Base-by-base conservation (phyloP, 2,113 vertebrate species). In the Leuciscus idus region DNA sequence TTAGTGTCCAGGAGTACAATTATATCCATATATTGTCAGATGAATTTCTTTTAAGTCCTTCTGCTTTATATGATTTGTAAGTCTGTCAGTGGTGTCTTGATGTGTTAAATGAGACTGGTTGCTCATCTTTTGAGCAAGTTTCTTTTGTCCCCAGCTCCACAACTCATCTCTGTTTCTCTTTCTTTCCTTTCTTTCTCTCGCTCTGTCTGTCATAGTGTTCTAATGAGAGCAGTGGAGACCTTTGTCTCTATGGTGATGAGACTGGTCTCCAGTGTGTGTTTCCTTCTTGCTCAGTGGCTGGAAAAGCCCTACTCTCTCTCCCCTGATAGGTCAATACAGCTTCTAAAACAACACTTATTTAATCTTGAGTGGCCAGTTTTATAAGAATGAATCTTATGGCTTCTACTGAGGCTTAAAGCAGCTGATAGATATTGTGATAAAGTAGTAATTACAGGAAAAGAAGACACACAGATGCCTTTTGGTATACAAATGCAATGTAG, bases 181-280 rank as follows among this genome's bases (percentile, higher is more conserved):
- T 61, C 10, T n/a, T 72, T 36, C 57, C 64, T 28, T 70, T 75
- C 61, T 84, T 80, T 81, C 61, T 62, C 59, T 86, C 4, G 8
- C 80, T 55, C 46, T 64, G 19, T 74, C n/a, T 76, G 81, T 73
- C 77, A 83, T 84, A 64, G 77, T 90, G 68, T 74, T 84, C 61
- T 83, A 73, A 72, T 79, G 89, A 88, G 89, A 84, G 72, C 72
- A 19, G 6, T 28, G 85, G 82, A 86, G 70, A 85, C 87, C 89
- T 91, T 17, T 59, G 95, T 95, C 95, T 94, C 95, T 94, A 95
- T 95, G 94, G 95, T 89, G 93, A 95, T 90, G 75, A 89, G 92
- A 88, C 90, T 88, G 86, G 50, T 92, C 91, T 90, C 83, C 88
- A 82, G 92, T 91, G 90, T 90, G 89, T 90, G 19, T 91, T 93